Percentiles rank a stretch among this genome's conserved stretches.
These are phyloP conservation scores for Plectus sambesii DNA, from an alignment of 1,140 invertebrate genomes.

Conservation along the genomic window DNA sequence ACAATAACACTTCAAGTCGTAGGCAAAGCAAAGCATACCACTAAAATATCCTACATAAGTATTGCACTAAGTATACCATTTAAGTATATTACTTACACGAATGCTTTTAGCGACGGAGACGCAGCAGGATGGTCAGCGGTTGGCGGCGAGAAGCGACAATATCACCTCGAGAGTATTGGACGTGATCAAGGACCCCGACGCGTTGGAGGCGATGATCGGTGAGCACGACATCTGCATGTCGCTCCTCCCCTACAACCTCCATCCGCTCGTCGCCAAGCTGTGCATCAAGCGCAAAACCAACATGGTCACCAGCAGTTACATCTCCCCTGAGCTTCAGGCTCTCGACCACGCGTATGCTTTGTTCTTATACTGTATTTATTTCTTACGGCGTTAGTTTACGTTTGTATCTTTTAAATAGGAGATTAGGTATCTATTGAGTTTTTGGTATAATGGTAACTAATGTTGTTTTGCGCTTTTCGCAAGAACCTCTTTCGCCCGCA, in stretches of 20 bases:
- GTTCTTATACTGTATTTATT: too few species aligned
- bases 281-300: slow-evolving; percentile 75
- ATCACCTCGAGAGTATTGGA: slow-evolving; percentile 70
- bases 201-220: slow-evolving; percentile 60
- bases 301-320: slow-evolving; percentile 92
- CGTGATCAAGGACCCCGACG: slow-evolving; percentile 60
- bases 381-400: too few species aligned
- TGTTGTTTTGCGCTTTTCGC: too few species aligned
- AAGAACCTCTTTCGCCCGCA: too few species aligned
- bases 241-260: slow-evolving; percentile 77
- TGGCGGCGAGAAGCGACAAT: slow-evolving; percentile 64
- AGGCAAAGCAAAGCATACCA: too few species aligned
- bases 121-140: slow-evolving; percentile 70
- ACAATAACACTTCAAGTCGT: too few species aligned
- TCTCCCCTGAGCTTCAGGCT: slow-evolving; percentile 66
- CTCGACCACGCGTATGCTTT: slow-evolving; percentile 23
- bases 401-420: too few species aligned
- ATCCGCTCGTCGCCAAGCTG: slow-evolving; percentile 65
- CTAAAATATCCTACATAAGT: too few species aligned
- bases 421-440: too few species aligned
- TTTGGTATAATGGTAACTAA: too few species aligned
- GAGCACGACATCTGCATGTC: slow-evolving; percentile 69
- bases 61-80: too few species aligned
- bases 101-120: slow-evolving; percentile 73
- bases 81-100: too few species aligned